A percentile compares a stretch with the other conserved stretches of the same genome.
Conservation (phyloP, 2,888 invertebrate genomes). For the Drosophila maculinotata region DNA sequence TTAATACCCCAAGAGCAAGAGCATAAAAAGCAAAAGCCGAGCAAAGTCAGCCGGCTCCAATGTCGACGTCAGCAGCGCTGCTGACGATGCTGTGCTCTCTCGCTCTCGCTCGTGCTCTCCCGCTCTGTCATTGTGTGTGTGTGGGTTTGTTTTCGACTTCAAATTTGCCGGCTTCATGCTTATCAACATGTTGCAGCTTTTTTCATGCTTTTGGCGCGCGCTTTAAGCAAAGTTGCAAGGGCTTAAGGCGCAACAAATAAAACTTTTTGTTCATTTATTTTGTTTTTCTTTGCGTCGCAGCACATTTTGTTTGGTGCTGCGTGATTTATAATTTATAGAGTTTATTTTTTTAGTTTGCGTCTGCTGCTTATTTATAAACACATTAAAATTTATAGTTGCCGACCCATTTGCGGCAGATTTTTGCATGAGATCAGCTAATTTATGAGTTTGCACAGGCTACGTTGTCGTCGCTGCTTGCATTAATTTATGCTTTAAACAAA, state of each 20-base stretch:
- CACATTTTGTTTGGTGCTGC: conserved; percentile 25
- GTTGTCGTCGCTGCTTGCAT: conserved; percentile 27
- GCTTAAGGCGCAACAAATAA: conserved; percentile 22
- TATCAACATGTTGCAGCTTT: conserved; percentile 56
- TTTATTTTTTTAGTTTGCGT: conserved; percentile 32
- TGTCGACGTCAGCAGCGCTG: conserved; percentile 43
- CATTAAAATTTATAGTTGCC: conserved; percentile 71
- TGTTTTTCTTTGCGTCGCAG: conserved; percentile 3
- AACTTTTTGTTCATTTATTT: neutral
- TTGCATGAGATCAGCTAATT: conserved; percentile 72
- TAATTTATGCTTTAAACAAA: conserved; percentile 54
- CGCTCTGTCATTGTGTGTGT: conserved; percentile 17
- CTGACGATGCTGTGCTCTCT: conserved; percentile 48
- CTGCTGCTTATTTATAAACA: conserved; percentile 72
- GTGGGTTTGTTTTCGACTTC: conserved; percentile 38
- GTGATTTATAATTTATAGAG: conserved; percentile 66
- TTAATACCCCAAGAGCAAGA: conserved; percentile 11
- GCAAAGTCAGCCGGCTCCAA: conserved; percentile 57
- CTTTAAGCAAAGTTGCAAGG: conserved; percentile 47
- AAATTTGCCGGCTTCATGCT: conserved; percentile 51
- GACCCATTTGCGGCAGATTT: conserved; percentile 53
- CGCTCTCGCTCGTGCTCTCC: conserved; percentile 14
- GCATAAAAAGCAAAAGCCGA: conserved; percentile 59
- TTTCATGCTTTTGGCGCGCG: conserved; percentile 45
- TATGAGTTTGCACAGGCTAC: conserved; percentile 50